Conservation (phyloP, 2,113 vertebrate genomes). For the Candoia aspera region DNA sequence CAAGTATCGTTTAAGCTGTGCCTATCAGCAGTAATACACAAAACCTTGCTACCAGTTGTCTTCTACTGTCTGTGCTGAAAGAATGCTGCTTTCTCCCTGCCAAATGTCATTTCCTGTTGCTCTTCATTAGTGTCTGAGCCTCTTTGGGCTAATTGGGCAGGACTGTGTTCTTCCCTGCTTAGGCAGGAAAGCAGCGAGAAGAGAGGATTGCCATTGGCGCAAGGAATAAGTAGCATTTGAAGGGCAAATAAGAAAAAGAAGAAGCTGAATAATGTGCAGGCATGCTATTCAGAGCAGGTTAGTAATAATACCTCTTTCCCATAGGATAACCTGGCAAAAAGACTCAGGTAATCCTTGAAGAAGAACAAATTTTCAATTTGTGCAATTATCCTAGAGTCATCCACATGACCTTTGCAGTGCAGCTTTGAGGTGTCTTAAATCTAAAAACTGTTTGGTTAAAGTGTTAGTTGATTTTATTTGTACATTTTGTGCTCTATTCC, state of each 20-base stretch:
- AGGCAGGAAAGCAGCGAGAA: not conserved
- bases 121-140: not conserved
- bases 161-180: not conserved
- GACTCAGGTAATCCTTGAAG: not conserved
- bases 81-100: not conserved
- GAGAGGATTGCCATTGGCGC: not conserved
- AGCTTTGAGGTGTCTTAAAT: not conserved
- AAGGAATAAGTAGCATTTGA: not conserved
- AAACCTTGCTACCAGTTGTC: not conserved
- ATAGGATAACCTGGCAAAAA: not conserved
- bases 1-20: slow-evolving; percentile 40
- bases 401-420: not conserved
- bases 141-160: not conserved
- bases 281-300: not conserved
- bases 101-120: not conserved
- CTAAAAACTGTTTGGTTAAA: not conserved
- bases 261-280: not conserved
- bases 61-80: not conserved
- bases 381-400: not conserved
- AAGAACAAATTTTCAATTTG: not conserved
- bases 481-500: not conserved
- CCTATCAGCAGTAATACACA: not conserved
- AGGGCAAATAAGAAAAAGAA: not conserved
- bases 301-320: not conserved
- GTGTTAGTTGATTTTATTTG: not conserved